Base-by-base conservation (phyloP, 2,888 invertebrate species). In the Eristalinus aeneus region DNA sequence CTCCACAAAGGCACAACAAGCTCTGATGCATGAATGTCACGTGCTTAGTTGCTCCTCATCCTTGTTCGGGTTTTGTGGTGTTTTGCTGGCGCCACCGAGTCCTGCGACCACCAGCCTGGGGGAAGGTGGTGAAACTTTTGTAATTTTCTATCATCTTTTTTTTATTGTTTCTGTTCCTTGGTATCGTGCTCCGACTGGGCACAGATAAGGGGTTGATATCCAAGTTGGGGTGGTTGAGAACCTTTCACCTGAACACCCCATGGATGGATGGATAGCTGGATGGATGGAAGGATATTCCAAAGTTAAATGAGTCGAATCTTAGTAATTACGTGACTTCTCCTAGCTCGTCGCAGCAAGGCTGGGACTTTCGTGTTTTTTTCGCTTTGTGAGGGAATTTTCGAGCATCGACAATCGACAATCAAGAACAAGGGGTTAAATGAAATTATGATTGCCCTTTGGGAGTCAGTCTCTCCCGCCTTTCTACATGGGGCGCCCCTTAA, bases 291-390 rank as follows among this genome's bases (percentile, higher is more conserved):
- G 73, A 81, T 86, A 68, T 69, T 73, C 73, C 82, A 77, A 87
- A 87, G 83, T 83, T 87, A 72, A 87, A 82, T 87, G 87, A 79
- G 82, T 75, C 87, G 79, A 74, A 75, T 76, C 83, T 79, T 83
- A 31, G 83, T 68, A 87, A 83, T 83, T 79, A 87, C 87, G 87
- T 87, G 87, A 87, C 78, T 65, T 54, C 58, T 73, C 61, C 20
- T 56, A 4, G 39, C 39, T 6, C 39, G 2, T 2, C 8, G 27
- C 46, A n/a, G 4, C 2, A 64, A 72, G 60, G 34, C 27, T 56
- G 54, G 39, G 65, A 11, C 3, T 11, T 46, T 27, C 9, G 39
- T 63, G 1, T 68, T 32, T 36, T 76, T 31, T 53, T 34, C 22
- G n/a, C 53, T 54, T n/a, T n/a, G 16, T 34, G 16, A 56, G 20